Percentiles rank a stretch among this genome's conserved stretches.
phyloP scores from a whole-genome alignment of 1,140 invertebrate genomes.

The Chlorops oryzae region DNA sequence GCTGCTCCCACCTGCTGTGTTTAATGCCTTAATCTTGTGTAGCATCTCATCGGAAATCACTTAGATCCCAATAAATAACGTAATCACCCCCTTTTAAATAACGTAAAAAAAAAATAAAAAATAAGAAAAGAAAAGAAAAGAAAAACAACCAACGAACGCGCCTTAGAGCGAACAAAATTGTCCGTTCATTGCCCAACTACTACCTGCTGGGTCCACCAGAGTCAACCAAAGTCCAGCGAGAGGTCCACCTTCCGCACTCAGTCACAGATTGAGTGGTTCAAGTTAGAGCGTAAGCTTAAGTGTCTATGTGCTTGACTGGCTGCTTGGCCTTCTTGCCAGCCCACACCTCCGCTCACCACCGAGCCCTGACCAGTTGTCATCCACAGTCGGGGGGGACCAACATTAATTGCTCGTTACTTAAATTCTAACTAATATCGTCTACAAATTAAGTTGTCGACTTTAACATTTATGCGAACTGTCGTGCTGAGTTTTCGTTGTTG shows the following conservation, averaged over 20 bases:
- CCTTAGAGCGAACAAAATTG: slow-evolving; percentile 12
- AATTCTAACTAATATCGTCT: slow-evolving; percentile 48
- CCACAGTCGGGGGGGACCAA: slow-evolving; percentile 19
- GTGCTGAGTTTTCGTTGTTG: slow-evolving; percentile 25
- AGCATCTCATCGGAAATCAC: slow-evolving; percentile 48
- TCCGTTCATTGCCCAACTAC: too few species aligned
- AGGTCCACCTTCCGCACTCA: too few species aligned
- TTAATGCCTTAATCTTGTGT: slow-evolving; percentile 43
- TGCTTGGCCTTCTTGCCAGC: not conserved
- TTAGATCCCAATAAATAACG: slow-evolving; percentile 48
- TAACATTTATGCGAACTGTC: slow-evolving; percentile 41
- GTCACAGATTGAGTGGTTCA: too few species aligned
- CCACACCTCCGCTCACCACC: too few species aligned
- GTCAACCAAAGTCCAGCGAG: too few species aligned
- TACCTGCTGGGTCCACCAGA: too few species aligned
- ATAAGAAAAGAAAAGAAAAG: not conserved
- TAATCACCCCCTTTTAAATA: slow-evolving; percentile 24
- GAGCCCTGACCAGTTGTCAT: too few species aligned
- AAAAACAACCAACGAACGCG: not conserved
- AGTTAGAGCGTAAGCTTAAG: too few species aligned
- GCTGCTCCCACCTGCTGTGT: slow-evolving; percentile 35
- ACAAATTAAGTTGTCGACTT: slow-evolving; percentile 46
- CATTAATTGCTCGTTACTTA: slow-evolving; percentile 49
- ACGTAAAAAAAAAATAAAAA: too few species aligned
- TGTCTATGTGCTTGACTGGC: too few species aligned